Evolutionary conservation across 2,797 vertebrate species (phyloP).

Genomic region (Melopsittacus undulatus): DNA sequence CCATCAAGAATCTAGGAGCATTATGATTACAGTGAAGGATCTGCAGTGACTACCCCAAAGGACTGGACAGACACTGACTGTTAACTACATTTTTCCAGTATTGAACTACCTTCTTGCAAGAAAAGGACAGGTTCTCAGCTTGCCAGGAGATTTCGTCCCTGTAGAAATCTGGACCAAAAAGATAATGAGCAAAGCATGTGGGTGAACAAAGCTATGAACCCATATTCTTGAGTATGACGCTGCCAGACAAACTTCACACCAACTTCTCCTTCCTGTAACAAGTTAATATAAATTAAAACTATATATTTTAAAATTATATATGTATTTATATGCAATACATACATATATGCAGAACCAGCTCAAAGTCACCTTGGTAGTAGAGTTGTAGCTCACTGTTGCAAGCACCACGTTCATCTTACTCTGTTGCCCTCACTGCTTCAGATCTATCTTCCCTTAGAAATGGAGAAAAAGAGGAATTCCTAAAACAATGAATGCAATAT

Average conservation of each 20-base stretch:
- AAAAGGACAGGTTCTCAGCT: background rate
- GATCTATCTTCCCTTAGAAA: background rate
- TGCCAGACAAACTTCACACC: background rate
- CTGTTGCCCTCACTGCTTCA: background rate
- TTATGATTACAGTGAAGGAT: background rate
- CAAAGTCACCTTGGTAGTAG: background rate
- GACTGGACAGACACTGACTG: background rate
- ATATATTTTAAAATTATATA: background rate
- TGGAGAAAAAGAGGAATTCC: background rate
- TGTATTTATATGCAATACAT: background rate
- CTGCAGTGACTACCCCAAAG: background rate
- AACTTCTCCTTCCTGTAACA: background rate
- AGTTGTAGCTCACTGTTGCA: background rate
- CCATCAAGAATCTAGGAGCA: background rate
- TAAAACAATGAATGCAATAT: background rate
- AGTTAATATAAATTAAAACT: background rate
- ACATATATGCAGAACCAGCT: background rate
- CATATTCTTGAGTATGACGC: background rate
- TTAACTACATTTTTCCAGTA: background rate
- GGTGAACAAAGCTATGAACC: background rate
- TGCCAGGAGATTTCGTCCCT: background rate
- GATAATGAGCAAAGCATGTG: background rate
- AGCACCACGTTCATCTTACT: background rate
- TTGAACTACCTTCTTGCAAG: background rate
- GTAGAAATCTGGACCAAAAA: background rate